Evolutionary conservation across 2,113 vertebrate species (phyloP).

Genomic region (Monopterus albus): DNA sequence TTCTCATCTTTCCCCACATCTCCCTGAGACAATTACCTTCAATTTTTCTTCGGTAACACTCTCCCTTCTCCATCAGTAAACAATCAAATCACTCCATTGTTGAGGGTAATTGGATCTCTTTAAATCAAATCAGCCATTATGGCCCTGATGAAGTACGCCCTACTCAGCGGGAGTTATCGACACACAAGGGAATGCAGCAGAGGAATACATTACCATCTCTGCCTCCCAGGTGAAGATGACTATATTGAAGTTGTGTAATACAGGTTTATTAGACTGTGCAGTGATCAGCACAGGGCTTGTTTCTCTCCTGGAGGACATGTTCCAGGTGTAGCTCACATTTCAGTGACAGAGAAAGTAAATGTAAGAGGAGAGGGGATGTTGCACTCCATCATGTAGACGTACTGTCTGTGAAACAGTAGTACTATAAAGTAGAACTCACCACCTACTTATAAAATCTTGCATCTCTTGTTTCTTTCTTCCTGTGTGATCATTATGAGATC

Average conservation of each 20-base stretch:
- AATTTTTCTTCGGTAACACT: slow-evolving; percentile 75
- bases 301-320: slow-evolving; percentile 63
- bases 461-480: too few species aligned
- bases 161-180: slow-evolving; percentile 46
- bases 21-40: slow-evolving; percentile 78
- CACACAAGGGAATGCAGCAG: slow-evolving; percentile 66
- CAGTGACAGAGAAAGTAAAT: slow-evolving; percentile 24
- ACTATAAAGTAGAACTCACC: slow-evolving; percentile 14
- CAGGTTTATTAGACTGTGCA: slow-evolving; percentile 73
- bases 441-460: too few species aligned
- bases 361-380: slow-evolving; percentile 26
- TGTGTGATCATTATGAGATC: too few species aligned
- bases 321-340: slow-evolving; percentile 58
- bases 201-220: slow-evolving; percentile 68
- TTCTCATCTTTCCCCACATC: slow-evolving; percentile 67
- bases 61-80: slow-evolving; percentile 75
- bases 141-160: slow-evolving; percentile 69
- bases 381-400: slow-evolving; percentile 13
- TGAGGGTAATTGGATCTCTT: slow-evolving; percentile 79
- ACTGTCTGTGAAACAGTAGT: slow-evolving; percentile 12
- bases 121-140: slow-evolving; percentile 81
- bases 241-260: slow-evolving; percentile 69
- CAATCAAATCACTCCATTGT: slow-evolving; percentile 79
- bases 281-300: slow-evolving; percentile 61
- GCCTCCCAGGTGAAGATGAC: slow-evolving; percentile 66